A percentile compares a stretch with the other conserved stretches of the same genome.
Evolutionary conservation across 2,888 invertebrate genomes (phyloP).

Genomic region (Perizoma affinitatum): DNA sequence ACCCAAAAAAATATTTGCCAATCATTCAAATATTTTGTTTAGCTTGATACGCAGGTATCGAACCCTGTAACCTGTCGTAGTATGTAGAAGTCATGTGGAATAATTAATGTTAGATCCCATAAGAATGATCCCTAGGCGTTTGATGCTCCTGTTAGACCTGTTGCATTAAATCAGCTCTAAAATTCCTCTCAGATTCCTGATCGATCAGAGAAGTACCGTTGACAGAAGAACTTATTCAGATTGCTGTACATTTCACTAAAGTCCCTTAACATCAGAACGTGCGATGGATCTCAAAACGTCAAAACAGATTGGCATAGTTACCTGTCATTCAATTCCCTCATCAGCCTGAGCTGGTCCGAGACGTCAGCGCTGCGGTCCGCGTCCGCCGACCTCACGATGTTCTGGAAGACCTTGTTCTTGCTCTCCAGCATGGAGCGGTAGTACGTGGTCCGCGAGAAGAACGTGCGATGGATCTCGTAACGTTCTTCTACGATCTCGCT

Average conservation of each 20-base stretch:
- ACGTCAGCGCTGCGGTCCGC: slow-evolving; percentile 90
- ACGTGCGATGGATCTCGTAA: slow-evolving; percentile 91
- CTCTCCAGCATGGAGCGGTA: slow-evolving; percentile 97
- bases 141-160: no score
- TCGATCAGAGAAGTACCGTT: no score
- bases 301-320: slow-evolving; percentile 29
- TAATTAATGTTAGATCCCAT: no score
- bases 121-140: no score
- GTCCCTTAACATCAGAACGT: slow-evolving; percentile 91
- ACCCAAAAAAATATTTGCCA: no score
- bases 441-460: slow-evolving; percentile 94
- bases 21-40: no score
- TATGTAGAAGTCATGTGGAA: no score
- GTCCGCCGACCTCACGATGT: slow-evolving; percentile 91
- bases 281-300: slow-evolving; percentile 90
- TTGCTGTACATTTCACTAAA: slow-evolving; percentile 87
- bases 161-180: no score
- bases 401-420: slow-evolving; percentile 96
- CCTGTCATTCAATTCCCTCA: slow-evolving; percentile 92
- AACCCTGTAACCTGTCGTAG: no score
- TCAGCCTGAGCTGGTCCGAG: slow-evolving; percentile 87
- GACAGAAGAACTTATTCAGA: no score
- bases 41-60: no score
- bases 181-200: no score
- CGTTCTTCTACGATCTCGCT: slow-evolving; percentile 90